Evolutionary conservation across 2,113 vertebrate species (phyloP), one percentile per base, ranked within the genome.

Genomic region (Pangasianodon gigas): DNA sequence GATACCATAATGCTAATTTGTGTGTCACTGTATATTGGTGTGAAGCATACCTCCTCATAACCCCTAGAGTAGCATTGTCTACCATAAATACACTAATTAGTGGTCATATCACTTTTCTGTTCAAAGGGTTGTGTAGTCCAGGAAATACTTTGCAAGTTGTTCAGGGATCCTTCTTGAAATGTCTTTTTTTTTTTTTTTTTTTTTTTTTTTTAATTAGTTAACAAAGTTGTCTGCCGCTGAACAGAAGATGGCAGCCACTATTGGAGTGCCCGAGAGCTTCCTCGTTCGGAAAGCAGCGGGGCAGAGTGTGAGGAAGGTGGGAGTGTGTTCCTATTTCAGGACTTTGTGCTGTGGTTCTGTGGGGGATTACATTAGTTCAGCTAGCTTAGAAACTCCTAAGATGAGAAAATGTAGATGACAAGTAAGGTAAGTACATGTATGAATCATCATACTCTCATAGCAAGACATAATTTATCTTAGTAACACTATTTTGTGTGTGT

Each of bases 191-290:
- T 8, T 32, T 80, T 10, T 46, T 32, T 69, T 18, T 14, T 32
- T n/a, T n/a, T 52, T 41, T 51, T 14, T 1, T n/a, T 84, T 5
- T 74, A 77, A 92, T 11, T 92, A 99, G 98, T 97, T 98, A 92
- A 95, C 93, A 83, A 95, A 96, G 71, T 94, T 99, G 89, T 97
- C 97, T 18, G 92, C 93, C 29, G 91, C 96, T 58, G 98, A 99
- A 93, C 98, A 98, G 94, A 98, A 96, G 90, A 97, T 98, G 91
- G 95, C 94, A 0, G 91, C 96, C 1, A 91, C 94, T 67, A 92
- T 98, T n/a, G 98, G 98, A 3, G 97, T 99, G 0, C 95, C 97
- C 0, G 98, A 99, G 94, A 98, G 98, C 87, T 98, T 97, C 29
- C 95, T 99, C 62, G 96, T 95, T 0, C 96, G 96, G 89, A 99